Percentiles rank a stretch among this genome's conserved stretches.
phyloP scores from a whole-genome alignment of 2,888 invertebrate species.

The Crepidodera aurea region DNA sequence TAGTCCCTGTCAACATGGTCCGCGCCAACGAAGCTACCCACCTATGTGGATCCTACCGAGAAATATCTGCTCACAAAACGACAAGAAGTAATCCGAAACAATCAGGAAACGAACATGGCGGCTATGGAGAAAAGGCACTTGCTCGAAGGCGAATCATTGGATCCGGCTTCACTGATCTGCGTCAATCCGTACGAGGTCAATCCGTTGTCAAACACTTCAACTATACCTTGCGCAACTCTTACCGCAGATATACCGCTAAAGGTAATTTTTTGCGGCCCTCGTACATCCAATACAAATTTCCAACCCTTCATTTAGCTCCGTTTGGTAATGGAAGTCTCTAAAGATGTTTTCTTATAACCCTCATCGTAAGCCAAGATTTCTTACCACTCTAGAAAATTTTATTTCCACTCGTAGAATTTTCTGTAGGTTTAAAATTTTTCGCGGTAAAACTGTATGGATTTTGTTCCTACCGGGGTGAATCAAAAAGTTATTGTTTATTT shows the following conservation, averaged over 20 bases:
- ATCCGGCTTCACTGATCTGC: slow-evolving; percentile 49
- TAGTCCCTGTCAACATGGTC: slow-evolving; percentile 54
- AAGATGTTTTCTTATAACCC: neutral
- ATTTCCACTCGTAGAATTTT: too few relatives aligned
- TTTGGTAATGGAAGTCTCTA: neutral
- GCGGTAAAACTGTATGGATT: too few relatives aligned
- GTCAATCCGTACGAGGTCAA: slow-evolving; percentile 55
- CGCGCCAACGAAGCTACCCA: slow-evolving; percentile 54
- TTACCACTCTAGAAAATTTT: too few relatives aligned
- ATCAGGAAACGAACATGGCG: slow-evolving; percentile 11
- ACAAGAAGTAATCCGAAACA: slow-evolving; percentile 17
- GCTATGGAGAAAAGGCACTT: slow-evolving; percentile 33
- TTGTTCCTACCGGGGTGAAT: too few relatives aligned
- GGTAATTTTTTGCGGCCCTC: slow-evolving; percentile 26
- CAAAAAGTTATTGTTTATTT: too few relatives aligned
- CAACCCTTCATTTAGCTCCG: too few relatives aligned
- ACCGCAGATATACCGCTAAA: slow-evolving; percentile 31
- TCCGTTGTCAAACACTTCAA: slow-evolving; percentile 35
- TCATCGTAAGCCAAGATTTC: too few relatives aligned
- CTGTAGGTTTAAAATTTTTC: too few relatives aligned
- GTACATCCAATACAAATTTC: too few relatives aligned
- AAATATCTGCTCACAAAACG: slow-evolving; percentile 46
- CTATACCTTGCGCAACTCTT: slow-evolving; percentile 15
- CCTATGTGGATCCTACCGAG: slow-evolving; percentile 63
- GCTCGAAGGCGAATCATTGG: slow-evolving; percentile 42